Evolutionary conservation across 2,888 invertebrate genomes (phyloP).

Genomic region (Drosophila basisetae): DNA sequence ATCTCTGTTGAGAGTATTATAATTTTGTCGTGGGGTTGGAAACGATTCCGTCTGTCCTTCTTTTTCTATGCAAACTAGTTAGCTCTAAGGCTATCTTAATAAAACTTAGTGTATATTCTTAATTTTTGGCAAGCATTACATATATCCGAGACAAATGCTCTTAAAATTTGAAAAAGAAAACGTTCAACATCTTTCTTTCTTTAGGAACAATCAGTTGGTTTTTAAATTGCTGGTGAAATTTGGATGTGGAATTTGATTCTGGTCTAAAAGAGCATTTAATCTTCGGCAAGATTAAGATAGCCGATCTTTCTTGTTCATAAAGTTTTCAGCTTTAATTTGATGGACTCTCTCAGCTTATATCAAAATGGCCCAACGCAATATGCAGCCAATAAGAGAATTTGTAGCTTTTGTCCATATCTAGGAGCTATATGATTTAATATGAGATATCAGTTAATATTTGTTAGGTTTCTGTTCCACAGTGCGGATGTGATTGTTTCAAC

Average conservation of each 20-base stretch:
- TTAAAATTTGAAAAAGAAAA: too few relatives aligned
- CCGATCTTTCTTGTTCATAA: background rate
- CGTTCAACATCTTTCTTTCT: too few relatives aligned
- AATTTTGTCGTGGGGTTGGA: background rate
- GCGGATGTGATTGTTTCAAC: constrained; percentile 11
- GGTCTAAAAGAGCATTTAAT: background rate
- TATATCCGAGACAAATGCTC: too few relatives aligned
- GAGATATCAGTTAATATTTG: constrained; percentile 1
- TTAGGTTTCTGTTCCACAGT: constrained; percentile 33
- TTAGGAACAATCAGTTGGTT: background rate
- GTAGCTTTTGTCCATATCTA: background rate
- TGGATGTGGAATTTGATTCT: background rate
- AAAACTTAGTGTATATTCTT: too few relatives aligned
- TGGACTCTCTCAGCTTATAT: background rate
- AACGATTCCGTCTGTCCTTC: too few relatives aligned
- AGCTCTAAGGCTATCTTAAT: too few relatives aligned
- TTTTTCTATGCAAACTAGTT: too few relatives aligned
- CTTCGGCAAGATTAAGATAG: background rate
- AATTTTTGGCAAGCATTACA: too few relatives aligned
- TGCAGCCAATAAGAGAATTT: background rate
- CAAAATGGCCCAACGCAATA: background rate
- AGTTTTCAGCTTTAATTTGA: background rate
- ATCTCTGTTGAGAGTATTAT: background rate
- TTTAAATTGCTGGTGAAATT: background rate
- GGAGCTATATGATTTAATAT: constrained; percentile 9